Conservation (phyloP, 1,140 invertebrate genomes). For the Atta colombica region DNA sequence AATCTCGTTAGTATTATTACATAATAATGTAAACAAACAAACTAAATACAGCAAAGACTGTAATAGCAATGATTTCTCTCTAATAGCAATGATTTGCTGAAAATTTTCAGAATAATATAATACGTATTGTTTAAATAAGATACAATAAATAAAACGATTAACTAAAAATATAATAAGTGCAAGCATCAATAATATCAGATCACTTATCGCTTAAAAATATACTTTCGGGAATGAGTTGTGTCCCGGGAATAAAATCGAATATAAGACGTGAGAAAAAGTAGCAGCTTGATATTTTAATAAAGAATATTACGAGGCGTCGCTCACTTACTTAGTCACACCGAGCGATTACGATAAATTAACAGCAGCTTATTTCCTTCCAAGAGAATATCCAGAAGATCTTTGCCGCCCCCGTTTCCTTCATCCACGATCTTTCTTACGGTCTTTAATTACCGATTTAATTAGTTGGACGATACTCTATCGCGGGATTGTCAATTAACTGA, state of each 20-base stretch:
- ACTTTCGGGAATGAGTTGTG: background rate
- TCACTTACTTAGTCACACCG: slow-evolving; percentile 81
- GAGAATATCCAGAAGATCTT: slow-evolving; percentile 47
- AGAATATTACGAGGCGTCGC: slow-evolving; percentile 78
- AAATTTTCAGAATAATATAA: background rate
- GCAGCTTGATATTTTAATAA: slow-evolving; percentile 81
- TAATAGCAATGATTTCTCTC: too few relatives aligned
- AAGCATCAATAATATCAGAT: background rate
- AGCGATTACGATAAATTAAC: slow-evolving; percentile 82
- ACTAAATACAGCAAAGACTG: background rate
- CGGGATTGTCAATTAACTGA: slow-evolving; percentile 54
- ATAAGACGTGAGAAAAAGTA: slow-evolving; percentile 11
- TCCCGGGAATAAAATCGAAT: slow-evolving; percentile 32
- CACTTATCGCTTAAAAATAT: background rate
- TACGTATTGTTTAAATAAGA: background rate
- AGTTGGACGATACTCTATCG: slow-evolving; percentile 55
- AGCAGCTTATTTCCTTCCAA: slow-evolving; percentile 65
- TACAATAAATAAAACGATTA: background rate
- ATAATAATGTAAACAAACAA: background rate
- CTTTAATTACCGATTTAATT: slow-evolving; percentile 79
- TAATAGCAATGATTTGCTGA: background rate
- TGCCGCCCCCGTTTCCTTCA: slow-evolving; percentile 3
- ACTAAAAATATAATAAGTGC: background rate
- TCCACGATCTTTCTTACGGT: slow-evolving; percentile 44
- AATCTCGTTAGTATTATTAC: background rate